Evolutionary conservation across 2,888 invertebrate genomes (phyloP), one percentile per base, ranked within the genome.

Genomic region (Anthophora plumipes): DNA sequence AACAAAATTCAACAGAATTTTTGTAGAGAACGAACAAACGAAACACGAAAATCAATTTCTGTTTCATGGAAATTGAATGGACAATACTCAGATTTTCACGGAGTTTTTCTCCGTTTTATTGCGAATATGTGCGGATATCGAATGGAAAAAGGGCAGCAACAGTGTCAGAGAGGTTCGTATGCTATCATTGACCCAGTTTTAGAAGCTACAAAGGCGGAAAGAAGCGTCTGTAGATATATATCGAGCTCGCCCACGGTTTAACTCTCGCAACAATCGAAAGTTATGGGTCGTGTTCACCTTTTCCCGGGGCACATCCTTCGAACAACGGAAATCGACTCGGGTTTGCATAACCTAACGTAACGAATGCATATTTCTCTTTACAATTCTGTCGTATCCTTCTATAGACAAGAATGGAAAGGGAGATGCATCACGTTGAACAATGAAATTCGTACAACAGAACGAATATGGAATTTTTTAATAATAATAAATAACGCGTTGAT

Each of bases 181-280:
- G 60, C 41, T 39, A 60, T 41, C 60, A 41, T 41, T 60, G 41
- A 60, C 60, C 60, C 22, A 60, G 41, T 60, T 60, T 8, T 22
- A 14, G 22, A 22, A 22, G 60, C 20, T 41, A 22, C 60, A 60
- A 60, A 60, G 41, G 22, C 41, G 41, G 22, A 60, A 60, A 59
- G 60, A 60, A 59, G 60, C 22, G 14, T 9, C 20, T 17, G 57
- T 31, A n/a, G n/a, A n/a, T n/a, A n/a, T n/a, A n/a, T 20, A 46
- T 43, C 20, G 22, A n/a, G 37, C 55, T 55, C 55, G 55, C 14
- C 3, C 20, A 46, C 37, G 31, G n/a, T 20, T 68, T 57, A 20
- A 20, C 20, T 55, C 43, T n/a, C 43, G 20, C 43, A 57, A 57
- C 68, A 57, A 57, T 68, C 57, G 68, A 68, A 57, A 68, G 57